Evolutionary conservation across 2,888 invertebrate genomes (phyloP), one percentile per base, ranked within the genome.

Genomic region (Spicauda simplicius): DNA sequence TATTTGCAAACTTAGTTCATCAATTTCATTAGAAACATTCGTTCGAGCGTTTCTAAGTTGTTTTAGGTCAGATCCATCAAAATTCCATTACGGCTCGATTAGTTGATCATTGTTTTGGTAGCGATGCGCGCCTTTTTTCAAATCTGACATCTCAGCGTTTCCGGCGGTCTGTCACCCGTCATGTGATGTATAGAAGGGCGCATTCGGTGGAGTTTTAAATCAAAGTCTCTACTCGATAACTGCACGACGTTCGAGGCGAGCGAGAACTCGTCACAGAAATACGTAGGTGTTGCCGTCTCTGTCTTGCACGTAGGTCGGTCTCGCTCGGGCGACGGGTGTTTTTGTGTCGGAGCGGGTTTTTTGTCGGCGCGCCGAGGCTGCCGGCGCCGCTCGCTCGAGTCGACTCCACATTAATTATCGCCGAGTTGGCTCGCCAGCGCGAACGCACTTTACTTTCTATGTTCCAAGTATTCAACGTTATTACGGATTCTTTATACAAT

Each of bases 101-200:
- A 66, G 19, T 60, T n/a, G 12, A 37, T 53, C 18, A 55, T 66
- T 72, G 64, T 70, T 73, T 71, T 64, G 57, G 70, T 55, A 8
- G n/a, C 76, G 77, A 77, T 80, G 83, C 92, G 91, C 92, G 90
- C 91, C 87, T 87, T 90, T 88, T 91, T 89, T 86, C 82, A 77
- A 85, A 88, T 86, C 80, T 92, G 93, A 92, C 93, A 91, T 89
- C 77, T 85, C 83, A 78, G 84, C 83, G 84, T 88, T 90, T 90
- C 90, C 90, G 89, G 84, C 85, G 90, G 91, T 82, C 93, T 93
- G 93, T 93, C 93, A 93, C 91, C 91, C 90, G 88, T 91, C 93
- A 93, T 92, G 91, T 93, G 93, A 92, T 92, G 90, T 88, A 92
- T 91, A 91, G 91, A 93, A 93, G 93, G 93, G 93, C 91, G 87